phyloP scores from a whole-genome alignment of 2,113 vertebrate species.

The Tyto alba region DNA sequence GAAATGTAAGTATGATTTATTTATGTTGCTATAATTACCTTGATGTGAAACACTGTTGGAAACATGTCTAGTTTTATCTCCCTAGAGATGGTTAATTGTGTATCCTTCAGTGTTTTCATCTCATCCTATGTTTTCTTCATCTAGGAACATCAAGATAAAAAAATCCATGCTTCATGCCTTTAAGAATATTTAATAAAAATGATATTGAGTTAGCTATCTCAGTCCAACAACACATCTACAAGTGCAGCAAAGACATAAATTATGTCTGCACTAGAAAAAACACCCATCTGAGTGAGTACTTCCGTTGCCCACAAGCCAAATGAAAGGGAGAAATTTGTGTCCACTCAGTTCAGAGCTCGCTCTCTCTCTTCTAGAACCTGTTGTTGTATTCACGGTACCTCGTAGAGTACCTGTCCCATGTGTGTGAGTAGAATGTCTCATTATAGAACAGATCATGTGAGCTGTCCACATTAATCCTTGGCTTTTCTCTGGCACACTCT shows the following conservation, averaged over 20 bases:
- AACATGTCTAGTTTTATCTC: neutral
- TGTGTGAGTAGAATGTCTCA: neutral
- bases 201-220: neutral
- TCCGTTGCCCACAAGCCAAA: neutral
- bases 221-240: neutral
- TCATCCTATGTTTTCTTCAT: neutral
- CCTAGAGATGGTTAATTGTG: neutral
- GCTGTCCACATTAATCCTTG: neutral
- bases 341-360: neutral
- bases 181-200: neutral
- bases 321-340: neutral
- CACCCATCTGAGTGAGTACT: neutral
- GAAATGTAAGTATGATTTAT: neutral
- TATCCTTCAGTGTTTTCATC: neutral
- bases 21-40: neutral
- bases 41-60: neutral
- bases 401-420: rapidly evolving
- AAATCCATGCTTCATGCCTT: rapidly evolving
- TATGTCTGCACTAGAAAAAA: neutral
- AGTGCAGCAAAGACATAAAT: neutral
- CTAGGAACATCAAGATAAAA: neutral
- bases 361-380: neutral
- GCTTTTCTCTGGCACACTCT: neutral
- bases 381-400: rapidly evolving
- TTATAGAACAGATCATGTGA: neutral